phyloP scores from a whole-genome alignment of 2,888 invertebrate species.

The Pammene fasciana region DNA sequence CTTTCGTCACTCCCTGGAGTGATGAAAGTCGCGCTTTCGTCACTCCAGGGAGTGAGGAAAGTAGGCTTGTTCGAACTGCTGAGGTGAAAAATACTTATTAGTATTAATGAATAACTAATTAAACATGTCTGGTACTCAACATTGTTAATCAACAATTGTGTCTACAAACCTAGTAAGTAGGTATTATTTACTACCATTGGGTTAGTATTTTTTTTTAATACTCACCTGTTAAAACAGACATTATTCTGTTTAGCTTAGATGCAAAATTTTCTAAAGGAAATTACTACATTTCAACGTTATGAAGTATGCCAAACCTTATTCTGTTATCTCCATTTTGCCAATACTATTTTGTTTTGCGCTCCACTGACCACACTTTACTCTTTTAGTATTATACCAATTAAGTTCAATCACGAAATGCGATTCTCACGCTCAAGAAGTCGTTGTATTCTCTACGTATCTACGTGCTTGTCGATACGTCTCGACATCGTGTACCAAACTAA shows the following conservation, averaged over 20 bases:
- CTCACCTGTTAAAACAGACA: background rate
- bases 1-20: no score
- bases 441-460: conserved; percentile 31
- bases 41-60: no score
- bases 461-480: conserved; percentile 36
- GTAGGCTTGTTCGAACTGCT: no score
- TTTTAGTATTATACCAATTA: conserved; percentile 43
- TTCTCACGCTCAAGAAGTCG: conserved; percentile 52
- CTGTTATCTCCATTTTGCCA: background rate
- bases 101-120: conserved; percentile 6
- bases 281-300: background rate
- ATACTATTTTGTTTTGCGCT: conserved; percentile 14
- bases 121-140: background rate
- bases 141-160: conserved; percentile 15
- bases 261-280: background rate
- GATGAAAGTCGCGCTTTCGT: no score
- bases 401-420: conserved; percentile 47
- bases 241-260: background rate
- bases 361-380: conserved; percentile 32
- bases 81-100: conserved; percentile 4
- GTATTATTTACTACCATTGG: no score
- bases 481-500: conserved; percentile 17
- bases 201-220: background rate
- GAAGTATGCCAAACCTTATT: background rate
- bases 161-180: background rate